Conservation (phyloP, 2,113 vertebrate genomes). For the Motacilla tschutschensis region DNA sequence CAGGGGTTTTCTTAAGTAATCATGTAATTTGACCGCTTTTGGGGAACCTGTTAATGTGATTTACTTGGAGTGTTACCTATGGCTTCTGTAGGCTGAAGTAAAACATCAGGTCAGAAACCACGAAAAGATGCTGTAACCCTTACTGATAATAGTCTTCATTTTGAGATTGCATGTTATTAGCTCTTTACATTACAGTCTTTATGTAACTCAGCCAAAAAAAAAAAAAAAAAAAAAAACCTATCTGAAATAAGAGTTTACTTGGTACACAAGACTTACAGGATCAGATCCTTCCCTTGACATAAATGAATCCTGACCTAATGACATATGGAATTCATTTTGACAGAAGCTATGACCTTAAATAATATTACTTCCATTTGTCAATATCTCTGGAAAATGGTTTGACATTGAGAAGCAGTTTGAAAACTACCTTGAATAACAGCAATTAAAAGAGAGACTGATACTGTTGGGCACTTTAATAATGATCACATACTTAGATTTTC, state of each 20-base stretch:
- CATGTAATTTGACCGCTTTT: constrained; percentile 63
- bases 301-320: constrained; percentile 55
- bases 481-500: constrained; percentile 56
- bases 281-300: not conserved
- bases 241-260: not conserved
- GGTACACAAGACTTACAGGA: not conserved
- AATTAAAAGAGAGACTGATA: constrained; percentile 50
- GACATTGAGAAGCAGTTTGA: constrained; percentile 51
- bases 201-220: not conserved
- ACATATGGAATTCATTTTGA: constrained; percentile 62
- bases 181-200: not conserved
- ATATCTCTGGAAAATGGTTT: constrained; percentile 56
- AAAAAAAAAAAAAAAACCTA: not conserved
- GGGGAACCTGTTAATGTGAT: constrained; percentile 62
- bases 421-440: constrained; percentile 51
- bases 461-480: constrained; percentile 53
- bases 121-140: constrained; percentile 47
- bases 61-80: constrained; percentile 54
- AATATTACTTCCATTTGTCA: constrained; percentile 66
- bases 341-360: constrained; percentile 55
- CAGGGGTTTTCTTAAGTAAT: constrained; percentile 47
- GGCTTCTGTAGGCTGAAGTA: constrained; percentile 37
- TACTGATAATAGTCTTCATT: not conserved
- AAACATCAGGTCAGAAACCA: constrained; percentile 13
- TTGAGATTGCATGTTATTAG: not conserved